Conservation (phyloP, 2,113 vertebrate species). For the Pseudonaja textilis region DNA sequence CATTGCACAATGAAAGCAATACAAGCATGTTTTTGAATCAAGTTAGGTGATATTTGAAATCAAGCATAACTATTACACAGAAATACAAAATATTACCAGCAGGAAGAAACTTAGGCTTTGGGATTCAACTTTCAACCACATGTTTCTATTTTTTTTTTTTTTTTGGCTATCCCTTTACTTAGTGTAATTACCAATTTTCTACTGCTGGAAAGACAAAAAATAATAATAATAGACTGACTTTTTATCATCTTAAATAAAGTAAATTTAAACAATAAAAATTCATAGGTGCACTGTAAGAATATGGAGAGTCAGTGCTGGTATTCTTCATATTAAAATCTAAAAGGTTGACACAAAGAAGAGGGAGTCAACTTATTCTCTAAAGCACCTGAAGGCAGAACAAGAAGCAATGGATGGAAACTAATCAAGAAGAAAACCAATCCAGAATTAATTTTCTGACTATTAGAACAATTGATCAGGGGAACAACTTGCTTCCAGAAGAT, state of each 20-base stretch:
- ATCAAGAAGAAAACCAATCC: too few species aligned
- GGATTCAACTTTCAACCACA: not conserved
- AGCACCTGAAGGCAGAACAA: too few species aligned
- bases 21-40: slow-evolving; percentile 18
- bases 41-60: not conserved
- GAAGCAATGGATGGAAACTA: too few species aligned
- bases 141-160: not conserved
- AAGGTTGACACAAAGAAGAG: too few species aligned
- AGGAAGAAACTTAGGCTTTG: not conserved
- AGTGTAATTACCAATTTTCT: not conserved
- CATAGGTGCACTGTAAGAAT: not conserved
- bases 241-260: not conserved
- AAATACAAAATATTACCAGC: not conserved
- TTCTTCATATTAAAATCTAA: not conserved
- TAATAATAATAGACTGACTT: not conserved
- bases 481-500: too few species aligned
- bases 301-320: not conserved
- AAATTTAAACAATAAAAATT: not conserved
- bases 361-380: too few species aligned
- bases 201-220: not conserved
- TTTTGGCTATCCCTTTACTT: not conserved
- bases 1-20: slow-evolving; percentile 49
- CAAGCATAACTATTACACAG: not conserved
- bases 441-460: too few species aligned
- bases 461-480: too few species aligned